These are phyloP conservation scores for Fregata magnificens DNA, from an alignment of 2,113 vertebrate species.

Conservation along the genomic window DNA sequence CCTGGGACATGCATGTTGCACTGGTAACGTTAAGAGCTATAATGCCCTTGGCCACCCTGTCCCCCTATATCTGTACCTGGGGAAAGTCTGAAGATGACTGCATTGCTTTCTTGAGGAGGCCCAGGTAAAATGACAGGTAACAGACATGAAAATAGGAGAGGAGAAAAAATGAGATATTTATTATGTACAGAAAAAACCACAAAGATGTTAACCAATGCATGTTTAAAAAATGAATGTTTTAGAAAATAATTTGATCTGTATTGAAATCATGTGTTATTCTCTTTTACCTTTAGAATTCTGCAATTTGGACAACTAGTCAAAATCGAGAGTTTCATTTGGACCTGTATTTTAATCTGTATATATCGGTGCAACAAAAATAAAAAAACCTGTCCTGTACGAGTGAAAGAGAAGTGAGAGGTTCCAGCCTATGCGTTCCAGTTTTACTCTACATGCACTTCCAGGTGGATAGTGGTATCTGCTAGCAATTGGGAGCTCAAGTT, in stretches of 20 bases:
- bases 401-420: neutral
- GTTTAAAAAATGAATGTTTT: neutral
- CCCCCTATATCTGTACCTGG: neutral
- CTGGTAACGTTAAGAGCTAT: neutral
- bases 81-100: neutral
- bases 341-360: neutral
- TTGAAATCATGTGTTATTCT: neutral
- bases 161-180: neutral
- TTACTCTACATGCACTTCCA: neutral
- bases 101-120: neutral
- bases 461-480: neutral
- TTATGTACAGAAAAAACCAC: neutral
- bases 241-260: neutral
- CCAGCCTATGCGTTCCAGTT: neutral
- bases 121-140: neutral
- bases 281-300: neutral
- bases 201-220: neutral
- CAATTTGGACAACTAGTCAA: neutral
- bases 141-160: neutral
- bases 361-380: neutral
- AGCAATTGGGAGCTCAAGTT: neutral
- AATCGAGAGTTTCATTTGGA: neutral
- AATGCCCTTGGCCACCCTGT: neutral
- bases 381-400: rapidly evolving
- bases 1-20: neutral